phyloP scores from a whole-genome alignment of 2,797 vertebrate genomes.

The Crenichthys baileyi region DNA sequence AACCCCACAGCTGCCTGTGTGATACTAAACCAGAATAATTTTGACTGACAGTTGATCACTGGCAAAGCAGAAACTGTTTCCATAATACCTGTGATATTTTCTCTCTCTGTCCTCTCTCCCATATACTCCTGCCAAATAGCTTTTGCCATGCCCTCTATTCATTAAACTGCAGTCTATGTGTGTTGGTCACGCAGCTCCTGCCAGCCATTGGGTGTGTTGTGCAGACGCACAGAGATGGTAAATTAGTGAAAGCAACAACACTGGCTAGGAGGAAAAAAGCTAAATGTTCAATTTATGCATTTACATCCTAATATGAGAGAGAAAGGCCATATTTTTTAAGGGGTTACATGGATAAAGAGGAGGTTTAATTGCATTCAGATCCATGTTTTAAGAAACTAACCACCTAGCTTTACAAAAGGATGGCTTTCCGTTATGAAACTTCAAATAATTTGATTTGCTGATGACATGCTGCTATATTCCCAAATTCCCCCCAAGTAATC shows the following conservation, averaged over 20 bases:
- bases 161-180: constrained; percentile 62
- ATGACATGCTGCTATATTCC: constrained; percentile 53
- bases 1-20: constrained; percentile 32
- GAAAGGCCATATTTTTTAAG: constrained; percentile 5
- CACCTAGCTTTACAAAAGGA: constrained; percentile 50
- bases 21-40: constrained; percentile 45
- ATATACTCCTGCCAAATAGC: constrained; percentile 66
- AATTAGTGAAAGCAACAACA: constrained; percentile 57
- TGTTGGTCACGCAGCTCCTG: constrained; percentile 48
- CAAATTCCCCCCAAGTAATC: constrained; percentile 49
- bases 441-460: constrained; percentile 64
- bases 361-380: constrained; percentile 46
- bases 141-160: constrained; percentile 63
- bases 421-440: constrained; percentile 50
- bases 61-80: constrained; percentile 51
- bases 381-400: constrained; percentile 52
- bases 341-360: constrained; percentile 24
- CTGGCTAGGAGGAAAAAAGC: constrained; percentile 25
- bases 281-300: constrained; percentile 36
- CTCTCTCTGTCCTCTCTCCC: constrained; percentile 50
- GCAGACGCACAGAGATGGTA: constrained; percentile 44
- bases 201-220: constrained; percentile 52
- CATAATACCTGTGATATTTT: constrained; percentile 62
- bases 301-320: constrained; percentile 44
- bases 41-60: constrained; percentile 37